Evolutionary conservation across 2,113 vertebrate genomes (phyloP), one percentile per base, ranked within the genome.

Genomic region (Xenopus borealis): DNA sequence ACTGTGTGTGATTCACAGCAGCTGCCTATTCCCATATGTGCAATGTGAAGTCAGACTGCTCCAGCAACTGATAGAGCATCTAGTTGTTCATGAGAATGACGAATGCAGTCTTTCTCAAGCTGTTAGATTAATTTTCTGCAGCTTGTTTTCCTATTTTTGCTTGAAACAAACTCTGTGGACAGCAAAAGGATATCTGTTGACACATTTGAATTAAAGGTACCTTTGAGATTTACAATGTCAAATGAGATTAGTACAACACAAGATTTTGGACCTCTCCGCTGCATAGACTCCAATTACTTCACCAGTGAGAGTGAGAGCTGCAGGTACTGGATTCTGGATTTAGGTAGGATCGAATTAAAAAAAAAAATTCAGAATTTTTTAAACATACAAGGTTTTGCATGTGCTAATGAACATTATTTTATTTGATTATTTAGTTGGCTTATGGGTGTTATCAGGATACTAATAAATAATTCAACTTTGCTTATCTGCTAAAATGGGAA

Each of bases 271-370:
- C 85, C 93, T 0, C 89, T 95, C 52, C 89, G 86, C 71, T 80
- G 91, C 11, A 88, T 92, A 75, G 88, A 92, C 83, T 81, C 92
- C 59, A 79, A 91, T 62, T 92, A 83, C 83, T 84, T 83, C 0
- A 12, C 64, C 45, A 50, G 45, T 47, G 0, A 85, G 66, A 68
- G 85, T 55, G 89, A 93, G 73, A 92, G 87, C 89, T 98, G 95
- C 86, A 98, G 94, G 85, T 94, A 95, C 89, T 98, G 96, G 96
- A 93, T 98, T 79, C 93, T 98, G 85, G 96, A 98, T 90, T 88
- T 98, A 89, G 96, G 96, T 98, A 96, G 75, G 89, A 18, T 46
- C 10, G 1, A 46, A 46, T 0, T 12, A 40, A 33, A 33, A 3
- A 33, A 33, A 33, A 33, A 33, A 33, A 33, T 4, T 33, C 3